Evolutionary conservation across 2,797 vertebrate species (phyloP).

Genomic region (Galaxias olidus): DNA sequence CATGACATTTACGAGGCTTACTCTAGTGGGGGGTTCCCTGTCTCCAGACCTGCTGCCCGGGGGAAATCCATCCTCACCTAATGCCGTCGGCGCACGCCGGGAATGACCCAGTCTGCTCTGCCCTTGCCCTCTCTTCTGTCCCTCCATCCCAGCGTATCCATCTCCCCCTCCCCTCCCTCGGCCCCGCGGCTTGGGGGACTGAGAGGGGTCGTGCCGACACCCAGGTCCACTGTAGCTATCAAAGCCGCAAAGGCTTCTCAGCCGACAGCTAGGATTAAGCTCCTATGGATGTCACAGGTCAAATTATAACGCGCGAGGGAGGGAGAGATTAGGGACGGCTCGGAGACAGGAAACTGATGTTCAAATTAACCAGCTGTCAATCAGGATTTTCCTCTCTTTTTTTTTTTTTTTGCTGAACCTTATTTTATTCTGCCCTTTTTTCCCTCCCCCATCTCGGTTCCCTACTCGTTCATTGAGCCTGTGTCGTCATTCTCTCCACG

Average conservation of each 20-base stretch:
- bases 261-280: too few species aligned
- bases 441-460: too few species aligned
- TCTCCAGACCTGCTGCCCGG: constrained; percentile 29
- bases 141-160: constrained; percentile 56
- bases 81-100: constrained; percentile 59
- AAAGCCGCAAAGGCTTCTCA: neutral
- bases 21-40: constrained; percentile 53
- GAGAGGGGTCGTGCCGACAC: constrained; percentile 25
- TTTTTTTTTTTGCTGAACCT: neutral
- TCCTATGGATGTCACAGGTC: too few species aligned
- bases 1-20: too few species aligned
- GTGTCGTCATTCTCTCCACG: too few species aligned
- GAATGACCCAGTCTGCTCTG: constrained; percentile 64
- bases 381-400: too few species aligned
- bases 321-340: too few species aligned
- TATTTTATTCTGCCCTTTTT: neutral
- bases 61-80: constrained; percentile 58
- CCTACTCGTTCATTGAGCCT: too few species aligned
- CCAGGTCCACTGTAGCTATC: constrained; percentile 8
- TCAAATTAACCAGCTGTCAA: too few species aligned
- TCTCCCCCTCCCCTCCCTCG: constrained; percentile 54
- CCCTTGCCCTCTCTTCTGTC: constrained; percentile 51
- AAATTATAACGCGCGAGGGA: too few species aligned
- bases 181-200: constrained; percentile 36
- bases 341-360: too few species aligned